Evolutionary conservation across 2,888 invertebrate species (phyloP).

Genomic region (Cerastis rubricosa): DNA sequence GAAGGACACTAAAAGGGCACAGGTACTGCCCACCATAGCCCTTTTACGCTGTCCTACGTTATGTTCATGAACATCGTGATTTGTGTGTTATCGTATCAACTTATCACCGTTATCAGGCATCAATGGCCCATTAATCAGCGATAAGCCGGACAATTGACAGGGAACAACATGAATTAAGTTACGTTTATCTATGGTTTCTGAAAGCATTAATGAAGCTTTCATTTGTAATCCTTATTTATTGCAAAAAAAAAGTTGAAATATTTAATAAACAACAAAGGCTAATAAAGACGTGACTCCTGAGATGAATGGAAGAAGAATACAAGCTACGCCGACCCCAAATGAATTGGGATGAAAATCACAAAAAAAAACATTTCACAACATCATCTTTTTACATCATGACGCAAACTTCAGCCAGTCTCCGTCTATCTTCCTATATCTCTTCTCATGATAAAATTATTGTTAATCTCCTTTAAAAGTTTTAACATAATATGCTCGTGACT

Average conservation of each 20-base stretch:
- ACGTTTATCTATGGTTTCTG: not conserved
- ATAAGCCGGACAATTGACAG: constrained; percentile 48
- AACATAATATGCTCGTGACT: no score
- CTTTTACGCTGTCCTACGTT: not conserved
- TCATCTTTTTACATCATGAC: no score
- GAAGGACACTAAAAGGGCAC: no score
- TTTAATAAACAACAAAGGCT: not conserved
- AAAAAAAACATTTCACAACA: no score
- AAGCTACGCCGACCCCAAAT: no score
- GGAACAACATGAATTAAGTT: constrained; percentile 26
- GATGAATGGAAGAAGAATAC: not conserved
- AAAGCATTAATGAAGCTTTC: constrained; percentile 2
- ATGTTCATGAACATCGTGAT: constrained; percentile 16
- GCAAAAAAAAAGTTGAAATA: not conserved
- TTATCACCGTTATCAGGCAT: constrained; percentile 29
- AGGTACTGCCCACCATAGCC: not conserved
- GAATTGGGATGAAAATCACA: no score
- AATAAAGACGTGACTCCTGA: not conserved
- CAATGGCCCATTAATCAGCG: constrained; percentile 27
- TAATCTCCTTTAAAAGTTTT: no score
- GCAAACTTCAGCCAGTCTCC: no score
- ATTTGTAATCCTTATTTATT: not conserved
- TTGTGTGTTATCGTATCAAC: constrained; percentile 3
- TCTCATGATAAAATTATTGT: no score
- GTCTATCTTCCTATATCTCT: no score